Base-by-base conservation (phyloP, 2,113 vertebrate genomes). In the Ramphastos sulfuratus region DNA sequence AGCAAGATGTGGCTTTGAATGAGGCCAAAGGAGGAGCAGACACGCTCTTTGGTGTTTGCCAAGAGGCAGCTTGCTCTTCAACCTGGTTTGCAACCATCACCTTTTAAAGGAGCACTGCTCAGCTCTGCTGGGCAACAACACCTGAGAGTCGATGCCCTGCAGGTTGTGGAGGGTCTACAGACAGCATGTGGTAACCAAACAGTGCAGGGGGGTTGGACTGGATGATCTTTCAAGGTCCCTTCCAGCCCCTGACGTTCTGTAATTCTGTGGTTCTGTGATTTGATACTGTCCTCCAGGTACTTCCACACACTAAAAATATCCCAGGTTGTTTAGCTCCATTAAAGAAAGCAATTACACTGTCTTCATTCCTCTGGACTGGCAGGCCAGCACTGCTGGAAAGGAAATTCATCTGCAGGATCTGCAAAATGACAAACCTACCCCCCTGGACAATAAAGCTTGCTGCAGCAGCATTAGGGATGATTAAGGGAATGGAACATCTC, bases 51-150 rank as follows among this genome's bases (percentile, higher is more conserved):
- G 1, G 39, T 65, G 61, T 93, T 91, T 95, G 91, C 93, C 96
- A 95, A 87, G 91, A 95, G 78, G 82, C 83, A 95, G 91, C 85
- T 92, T 95, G 91, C 81, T 86, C 60, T 82, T 93, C 92, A 93
- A 71, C 88, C 89, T 96, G 85, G 76, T 96, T 93, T 87, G 58
- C 93, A 94, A 87, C 69, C 89, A 87, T 95, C 37, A 39, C 37
- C 37, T 39, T 94, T 74, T 52, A 81, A 92, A 83, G 80, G 87
- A 37, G 82, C 70, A 54, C 46, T 91, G 93, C 89, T 90, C 92
- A 94, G 93, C 66, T 72, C 81, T 84, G 91, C 64, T 87, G 79
- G 66, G 95, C 80, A 60, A 3, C 61, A 64, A 80, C 42, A 59
- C 76, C 7, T 9, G 60, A 83, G 61, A 94, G 73, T 70, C 77